Percentiles rank a stretch among this genome's conserved stretches.
phyloP scores from a whole-genome alignment of 2,888 invertebrate species.

The Lysandra coridon region DNA sequence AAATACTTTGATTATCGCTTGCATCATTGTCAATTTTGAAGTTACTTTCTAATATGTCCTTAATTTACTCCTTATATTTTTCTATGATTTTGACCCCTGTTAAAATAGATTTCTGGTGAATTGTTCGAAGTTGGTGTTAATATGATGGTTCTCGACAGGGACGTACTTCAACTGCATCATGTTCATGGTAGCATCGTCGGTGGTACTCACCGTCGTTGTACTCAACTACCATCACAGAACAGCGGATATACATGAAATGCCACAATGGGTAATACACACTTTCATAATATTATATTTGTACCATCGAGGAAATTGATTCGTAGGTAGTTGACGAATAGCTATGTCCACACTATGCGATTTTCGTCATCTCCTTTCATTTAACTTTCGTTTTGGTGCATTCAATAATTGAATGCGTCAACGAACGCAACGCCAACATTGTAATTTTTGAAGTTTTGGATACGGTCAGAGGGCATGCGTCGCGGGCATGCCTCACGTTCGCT shows the following conservation, averaged over 20 bases:
- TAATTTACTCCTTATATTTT: conserved; percentile 59
- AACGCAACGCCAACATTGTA: too few species aligned
- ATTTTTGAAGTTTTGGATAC: too few species aligned
- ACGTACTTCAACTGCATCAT: conserved; percentile 99
- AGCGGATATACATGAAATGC: conserved; percentile 98
- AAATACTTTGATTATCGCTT: background rate
- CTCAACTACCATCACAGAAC: conserved; percentile 98
- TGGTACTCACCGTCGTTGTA: conserved; percentile 97
- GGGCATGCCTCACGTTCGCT: too few species aligned
- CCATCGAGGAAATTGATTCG: too few species aligned
- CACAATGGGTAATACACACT: conserved; percentile 90
- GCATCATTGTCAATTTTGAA: background rate
- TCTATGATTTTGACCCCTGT: conserved; percentile 7
- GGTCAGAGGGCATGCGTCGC: too few species aligned
- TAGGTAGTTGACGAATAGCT: too few species aligned
- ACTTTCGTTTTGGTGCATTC: too few species aligned
- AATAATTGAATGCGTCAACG: too few species aligned
- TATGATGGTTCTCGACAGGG: conserved; percentile 78
- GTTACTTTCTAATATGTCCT: conserved; percentile 41
- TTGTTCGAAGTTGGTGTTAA: background rate
- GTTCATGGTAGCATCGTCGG: conserved; percentile 99
- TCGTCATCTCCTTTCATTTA: too few species aligned
- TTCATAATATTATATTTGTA: background rate
- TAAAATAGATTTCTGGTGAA: background rate
- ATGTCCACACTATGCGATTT: too few species aligned